A percentile compares a stretch with the other conserved stretches of the same genome.
Conservation (phyloP, 2,888 invertebrate species). For the Reticulitermes lucifugus region DNA sequence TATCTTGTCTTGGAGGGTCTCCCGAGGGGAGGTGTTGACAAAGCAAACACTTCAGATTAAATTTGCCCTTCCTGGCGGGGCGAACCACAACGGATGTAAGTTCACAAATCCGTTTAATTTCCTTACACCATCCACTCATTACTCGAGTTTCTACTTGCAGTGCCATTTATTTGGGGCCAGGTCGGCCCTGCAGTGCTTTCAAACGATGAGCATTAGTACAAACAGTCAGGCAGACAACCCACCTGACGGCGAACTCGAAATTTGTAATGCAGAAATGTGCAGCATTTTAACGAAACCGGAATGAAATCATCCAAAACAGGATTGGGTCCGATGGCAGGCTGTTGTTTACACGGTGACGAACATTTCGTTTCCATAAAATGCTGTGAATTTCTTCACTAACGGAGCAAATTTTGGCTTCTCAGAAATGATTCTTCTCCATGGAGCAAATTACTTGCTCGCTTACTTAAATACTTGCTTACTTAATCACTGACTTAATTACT, state of each 20-base stretch:
- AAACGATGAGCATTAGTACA: not conserved
- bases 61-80: not conserved
- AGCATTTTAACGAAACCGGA: too few relatives aligned
- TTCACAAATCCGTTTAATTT: conserved; percentile 35
- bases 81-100: not conserved
- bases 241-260: not conserved
- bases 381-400: too few relatives aligned
- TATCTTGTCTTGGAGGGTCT: too few relatives aligned
- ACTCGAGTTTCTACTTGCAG: not conserved
- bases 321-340: too few relatives aligned
- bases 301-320: too few relatives aligned
- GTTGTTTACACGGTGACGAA: too few relatives aligned
- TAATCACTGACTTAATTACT: too few relatives aligned
- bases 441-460: too few relatives aligned
- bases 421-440: too few relatives aligned
- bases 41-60: not conserved
- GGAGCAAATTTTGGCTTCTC: too few relatives aligned
- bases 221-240: not conserved
- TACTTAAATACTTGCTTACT: too few relatives aligned
- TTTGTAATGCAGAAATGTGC: not conserved
- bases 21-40: not conserved
- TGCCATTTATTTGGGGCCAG: not conserved
- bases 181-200: not conserved
- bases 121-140: conserved; percentile 30
- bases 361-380: too few relatives aligned